Base-by-base conservation (phyloP, 2,888 invertebrate genomes). In the Stegophylla sp. region DNA sequence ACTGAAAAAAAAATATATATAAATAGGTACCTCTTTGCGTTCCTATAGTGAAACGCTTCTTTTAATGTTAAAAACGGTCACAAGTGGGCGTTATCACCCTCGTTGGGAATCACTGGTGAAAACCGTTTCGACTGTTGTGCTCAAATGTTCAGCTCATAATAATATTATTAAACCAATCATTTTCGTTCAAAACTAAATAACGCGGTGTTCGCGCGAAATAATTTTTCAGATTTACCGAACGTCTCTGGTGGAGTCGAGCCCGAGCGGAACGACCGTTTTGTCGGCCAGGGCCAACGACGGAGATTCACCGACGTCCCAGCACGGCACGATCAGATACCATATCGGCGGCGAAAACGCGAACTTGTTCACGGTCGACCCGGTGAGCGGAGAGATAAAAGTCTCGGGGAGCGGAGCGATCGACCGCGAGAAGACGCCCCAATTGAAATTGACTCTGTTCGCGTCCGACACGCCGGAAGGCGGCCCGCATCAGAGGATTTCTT, bases 311-410 rank as follows among this genome's bases (percentile, higher is more conserved):
- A 88, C 87, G 82, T 90, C 90, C 0, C 89, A 86, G 67, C 93
- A 90, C 85, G 92, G 93, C 0, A 90, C 90, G 77, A 88, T 95
- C 3, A 86, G 90, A 59, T 95, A 94, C 84, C 89, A 90, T 0
- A 85, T 95, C 41, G 90, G 90, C 63, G 93, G 93, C 41, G 92
- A 93, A 84, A 92, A 92, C 84, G 90, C 92, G 0, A 90, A 91
- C 83, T 87, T 92, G 7, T 94, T 95, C 84, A 89, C 88, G 9
- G 92, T 95, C 51, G 90, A 94, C 85, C 89, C 91, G 41, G 84
- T 88, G 0, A 91, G 90, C n/a, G 93, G 93, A 1, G 89, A 90
- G 56, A 90, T 94, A 81, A 88, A 89, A 87, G 91, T 91, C 85
- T 83, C 83, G 63, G 73, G 43, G n/a, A 83, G 84, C 69, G 84